Evolutionary conservation across 2,888 invertebrate genomes (phyloP).

Genomic region (Troilus luridus): DNA sequence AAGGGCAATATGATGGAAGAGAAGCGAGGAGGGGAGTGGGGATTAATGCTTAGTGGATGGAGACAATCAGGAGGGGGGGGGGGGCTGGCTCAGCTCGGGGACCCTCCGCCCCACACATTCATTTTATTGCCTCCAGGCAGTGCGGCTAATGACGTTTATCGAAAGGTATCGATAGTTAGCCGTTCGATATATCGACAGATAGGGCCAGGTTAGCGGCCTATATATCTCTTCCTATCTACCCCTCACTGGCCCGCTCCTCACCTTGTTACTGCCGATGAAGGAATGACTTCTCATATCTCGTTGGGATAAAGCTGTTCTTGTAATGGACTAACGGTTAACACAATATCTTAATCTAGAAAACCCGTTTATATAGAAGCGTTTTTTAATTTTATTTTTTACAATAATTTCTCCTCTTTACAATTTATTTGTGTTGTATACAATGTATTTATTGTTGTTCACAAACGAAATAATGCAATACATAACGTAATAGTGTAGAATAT

Average conservation of each 20-base stretch:
- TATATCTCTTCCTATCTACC: slow-evolving; percentile 20
- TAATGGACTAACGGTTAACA: not conserved
- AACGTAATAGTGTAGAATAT: too few relatives aligned
- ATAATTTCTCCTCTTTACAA: too few relatives aligned
- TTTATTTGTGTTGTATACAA: too few relatives aligned
- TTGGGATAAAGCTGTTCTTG: not conserved
- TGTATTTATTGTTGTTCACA: too few relatives aligned
- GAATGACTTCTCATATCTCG: slow-evolving; percentile 1
- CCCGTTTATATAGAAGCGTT: not conserved
- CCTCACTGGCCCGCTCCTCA: not conserved
- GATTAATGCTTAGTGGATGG: slow-evolving; percentile 34
- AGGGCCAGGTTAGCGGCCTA: slow-evolving; percentile 38
- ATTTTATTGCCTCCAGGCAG: slow-evolving; percentile 47
- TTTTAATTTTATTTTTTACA: too few relatives aligned
- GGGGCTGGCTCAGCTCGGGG: slow-evolving; percentile 43
- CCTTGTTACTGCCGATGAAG: slow-evolving; percentile 21
- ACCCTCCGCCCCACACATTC: slow-evolving; percentile 34
- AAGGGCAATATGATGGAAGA: not conserved
- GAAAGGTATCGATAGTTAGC: slow-evolving; percentile 47
- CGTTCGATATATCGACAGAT: slow-evolving; percentile 41
- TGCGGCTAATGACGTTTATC: slow-evolving; percentile 46
- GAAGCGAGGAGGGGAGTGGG: not conserved
- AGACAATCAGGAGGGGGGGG: slow-evolving; percentile 20
- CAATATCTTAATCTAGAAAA: not conserved
- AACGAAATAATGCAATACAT: too few relatives aligned